Percentiles rank a stretch among this genome's conserved stretches.
phyloP scores from a whole-genome alignment of 1,140 invertebrate genomes.

The Neodiprion pinetum region DNA sequence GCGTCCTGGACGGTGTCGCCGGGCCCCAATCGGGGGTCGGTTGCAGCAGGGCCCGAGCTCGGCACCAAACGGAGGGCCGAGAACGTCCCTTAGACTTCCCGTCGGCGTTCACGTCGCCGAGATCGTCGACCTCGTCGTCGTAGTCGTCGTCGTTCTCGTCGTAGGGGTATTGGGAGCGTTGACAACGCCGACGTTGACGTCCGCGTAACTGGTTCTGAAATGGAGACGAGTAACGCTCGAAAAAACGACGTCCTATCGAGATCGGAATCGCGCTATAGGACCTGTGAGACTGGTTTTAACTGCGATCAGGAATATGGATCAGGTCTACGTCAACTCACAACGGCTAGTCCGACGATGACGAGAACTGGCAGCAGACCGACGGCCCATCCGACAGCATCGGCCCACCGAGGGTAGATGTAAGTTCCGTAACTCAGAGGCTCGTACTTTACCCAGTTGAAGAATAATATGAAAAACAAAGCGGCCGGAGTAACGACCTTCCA shows the following conservation, averaged over 20 bases:
- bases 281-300: neutral
- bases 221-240: neutral
- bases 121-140: conserved; percentile 39
- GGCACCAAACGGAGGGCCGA: conserved; percentile 38
- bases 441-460: conserved; percentile 86
- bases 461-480: conserved; percentile 77
- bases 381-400: conserved; percentile 79
- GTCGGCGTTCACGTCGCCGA: conserved; percentile 42
- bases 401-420: conserved; percentile 80
- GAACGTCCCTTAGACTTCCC: conserved; percentile 30
- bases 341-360: conserved; percentile 72
- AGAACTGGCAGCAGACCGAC: conserved; percentile 75
- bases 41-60: conserved; percentile 64
- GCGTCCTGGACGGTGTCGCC: conserved; percentile 53
- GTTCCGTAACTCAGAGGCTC: conserved; percentile 76
- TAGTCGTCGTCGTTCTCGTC: conserved; percentile 48
- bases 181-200: conserved; percentile 29
- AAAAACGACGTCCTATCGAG: neutral
- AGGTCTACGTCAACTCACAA: conserved; percentile 59
- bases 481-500: conserved; percentile 82
- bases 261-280: neutral
- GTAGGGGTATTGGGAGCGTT: conserved; percentile 38
- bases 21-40: conserved; percentile 74
- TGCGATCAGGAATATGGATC: conserved; percentile 48
- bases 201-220: conserved; percentile 45